A percentile compares a stretch with the other conserved stretches of the same genome.
These are phyloP conservation scores for Heliconius eleuchia DNA, from an alignment of 1,140 invertebrate species.

Conservation along the genomic window DNA sequence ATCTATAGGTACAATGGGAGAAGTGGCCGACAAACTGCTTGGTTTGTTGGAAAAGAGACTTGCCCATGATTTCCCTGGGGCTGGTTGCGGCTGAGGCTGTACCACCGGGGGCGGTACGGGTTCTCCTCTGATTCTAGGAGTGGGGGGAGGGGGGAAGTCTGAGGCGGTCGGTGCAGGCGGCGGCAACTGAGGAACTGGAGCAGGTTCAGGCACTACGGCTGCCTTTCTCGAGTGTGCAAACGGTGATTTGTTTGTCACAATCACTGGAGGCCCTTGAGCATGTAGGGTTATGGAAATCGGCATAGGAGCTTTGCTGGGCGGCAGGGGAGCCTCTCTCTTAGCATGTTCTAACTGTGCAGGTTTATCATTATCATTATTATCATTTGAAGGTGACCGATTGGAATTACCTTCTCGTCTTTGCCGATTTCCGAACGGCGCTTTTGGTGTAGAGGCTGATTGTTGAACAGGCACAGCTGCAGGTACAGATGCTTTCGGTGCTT, in stretches of 20 bases:
- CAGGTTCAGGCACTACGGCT: constrained; percentile 55
- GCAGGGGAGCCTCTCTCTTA: constrained; percentile 66
- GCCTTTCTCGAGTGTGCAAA: constrained; percentile 74
- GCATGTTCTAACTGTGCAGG: constrained; percentile 49
- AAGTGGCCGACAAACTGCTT: constrained; percentile 39
- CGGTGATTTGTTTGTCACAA: constrained; percentile 75
- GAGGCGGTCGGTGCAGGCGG: constrained; percentile 75
- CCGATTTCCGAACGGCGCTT: constrained; percentile 76
- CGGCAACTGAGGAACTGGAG: constrained; percentile 63
- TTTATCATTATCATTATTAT: constrained; percentile 58
- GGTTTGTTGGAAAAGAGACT: constrained; percentile 74
- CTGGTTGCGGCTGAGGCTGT: constrained; percentile 61
- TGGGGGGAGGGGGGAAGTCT: constrained; percentile 78
- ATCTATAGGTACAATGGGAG: constrained; percentile 46
- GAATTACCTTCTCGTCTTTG: constrained; percentile 69
- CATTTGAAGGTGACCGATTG: constrained; percentile 68
- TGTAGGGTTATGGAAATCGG: constrained; percentile 69
- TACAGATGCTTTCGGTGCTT: constrained; percentile 58
- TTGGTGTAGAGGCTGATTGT: constrained; percentile 69
- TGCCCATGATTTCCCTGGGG: constrained; percentile 76
- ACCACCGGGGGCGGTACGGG: constrained; percentile 55
- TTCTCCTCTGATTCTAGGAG: constrained; percentile 70
- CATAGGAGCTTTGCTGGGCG: constrained; percentile 71
- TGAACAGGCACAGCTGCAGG: constrained; percentile 69
- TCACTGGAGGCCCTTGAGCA: constrained; percentile 66